Percentiles rank a stretch among this genome's conserved stretches.
Conservation (phyloP, 2,888 invertebrate species). For the Dryadula phaetusa region DNA sequence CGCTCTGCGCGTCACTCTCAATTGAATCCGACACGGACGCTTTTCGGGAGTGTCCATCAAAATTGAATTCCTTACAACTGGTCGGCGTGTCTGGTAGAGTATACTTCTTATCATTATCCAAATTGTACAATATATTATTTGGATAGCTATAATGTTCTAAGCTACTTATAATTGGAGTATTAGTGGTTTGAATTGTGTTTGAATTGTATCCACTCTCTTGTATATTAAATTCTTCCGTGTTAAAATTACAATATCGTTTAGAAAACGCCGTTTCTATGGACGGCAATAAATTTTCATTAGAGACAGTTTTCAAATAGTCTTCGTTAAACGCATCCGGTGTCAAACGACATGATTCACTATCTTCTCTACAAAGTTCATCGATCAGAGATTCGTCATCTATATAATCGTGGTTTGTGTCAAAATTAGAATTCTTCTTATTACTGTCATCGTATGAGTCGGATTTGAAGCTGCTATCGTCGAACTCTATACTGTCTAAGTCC, state of each 20-base stretch:
- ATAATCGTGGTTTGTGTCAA: slow-evolving; percentile 68
- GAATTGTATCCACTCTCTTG: slow-evolving; percentile 48
- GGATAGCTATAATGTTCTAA: slow-evolving; percentile 79
- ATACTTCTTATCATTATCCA: slow-evolving; percentile 69
- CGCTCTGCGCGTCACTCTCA: slow-evolving; percentile 76
- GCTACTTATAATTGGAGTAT: slow-evolving; percentile 60
- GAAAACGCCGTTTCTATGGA: slow-evolving; percentile 78
- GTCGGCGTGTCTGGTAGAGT: slow-evolving; percentile 75
- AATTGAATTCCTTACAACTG: slow-evolving; percentile 73
- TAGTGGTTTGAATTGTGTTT: slow-evolving; percentile 49
- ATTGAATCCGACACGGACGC: slow-evolving; percentile 74
- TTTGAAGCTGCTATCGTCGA: slow-evolving; percentile 67
- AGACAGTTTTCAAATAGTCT: slow-evolving; percentile 61
- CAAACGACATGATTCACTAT: slow-evolving; percentile 66
- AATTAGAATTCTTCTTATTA: slow-evolving; percentile 55
- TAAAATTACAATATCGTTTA: slow-evolving; percentile 69
- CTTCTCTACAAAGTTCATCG: slow-evolving; percentile 78
- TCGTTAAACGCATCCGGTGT: slow-evolving; percentile 71
- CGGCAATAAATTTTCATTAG: slow-evolving; percentile 68
- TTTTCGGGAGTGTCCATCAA: slow-evolving; percentile 69
- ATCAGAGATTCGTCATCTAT: slow-evolving; percentile 79
- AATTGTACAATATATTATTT: slow-evolving; percentile 73
- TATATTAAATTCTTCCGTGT: slow-evolving; percentile 53
- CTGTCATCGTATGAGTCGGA: slow-evolving; percentile 53
- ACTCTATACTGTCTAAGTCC: slow-evolving; percentile 75